Evolutionary conservation across 1,140 invertebrate species (phyloP).

Genomic region (Diachasma alloeum): DNA sequence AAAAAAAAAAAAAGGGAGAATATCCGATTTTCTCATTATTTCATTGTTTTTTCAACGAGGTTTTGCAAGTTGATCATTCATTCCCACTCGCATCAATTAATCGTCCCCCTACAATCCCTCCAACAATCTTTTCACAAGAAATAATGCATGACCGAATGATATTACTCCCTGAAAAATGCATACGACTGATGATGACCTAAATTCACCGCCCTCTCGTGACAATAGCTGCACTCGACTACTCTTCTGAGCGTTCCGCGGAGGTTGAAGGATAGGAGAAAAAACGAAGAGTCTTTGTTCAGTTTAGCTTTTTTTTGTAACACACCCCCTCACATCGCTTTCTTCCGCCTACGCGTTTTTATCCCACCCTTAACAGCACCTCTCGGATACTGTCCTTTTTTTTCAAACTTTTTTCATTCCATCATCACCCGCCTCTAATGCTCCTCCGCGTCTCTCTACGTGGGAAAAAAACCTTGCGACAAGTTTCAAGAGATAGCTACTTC

Average conservation of each 20-base stretch:
- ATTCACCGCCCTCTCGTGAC: constrained; percentile 26
- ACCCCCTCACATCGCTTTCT: constrained; percentile 1
- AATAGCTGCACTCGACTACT: constrained; percentile 32
- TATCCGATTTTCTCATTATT: too few species aligned
- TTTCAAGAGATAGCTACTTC: constrained; percentile 9
- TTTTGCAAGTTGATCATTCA: too few species aligned
- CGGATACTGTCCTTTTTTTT: constrained; percentile 5
- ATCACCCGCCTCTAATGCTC: constrained; percentile 7
- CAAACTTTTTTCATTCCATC: neutral
- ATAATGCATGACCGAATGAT: neutral
- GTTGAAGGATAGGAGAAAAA: constrained; percentile 17
- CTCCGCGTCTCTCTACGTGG: neutral
- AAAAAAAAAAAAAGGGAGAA: too few species aligned
- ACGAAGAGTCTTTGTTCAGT: constrained; percentile 13
- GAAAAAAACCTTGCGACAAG: neutral
- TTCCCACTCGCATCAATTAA: too few species aligned
- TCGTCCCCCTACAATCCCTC: too few species aligned
- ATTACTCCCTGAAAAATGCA: constrained; percentile 19
- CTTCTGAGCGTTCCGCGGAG: neutral
- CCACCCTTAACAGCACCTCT: neutral
- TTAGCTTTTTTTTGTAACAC: neutral
- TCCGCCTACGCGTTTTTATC: constrained; percentile 20
- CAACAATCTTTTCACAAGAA: too few species aligned
- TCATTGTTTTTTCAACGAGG: too few species aligned
- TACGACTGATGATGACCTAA: constrained; percentile 27